Percentiles rank a stretch among this genome's conserved stretches.
Conservation (phyloP, 2,797 vertebrate genomes). For the Schizothorax lantsangensis region DNA sequence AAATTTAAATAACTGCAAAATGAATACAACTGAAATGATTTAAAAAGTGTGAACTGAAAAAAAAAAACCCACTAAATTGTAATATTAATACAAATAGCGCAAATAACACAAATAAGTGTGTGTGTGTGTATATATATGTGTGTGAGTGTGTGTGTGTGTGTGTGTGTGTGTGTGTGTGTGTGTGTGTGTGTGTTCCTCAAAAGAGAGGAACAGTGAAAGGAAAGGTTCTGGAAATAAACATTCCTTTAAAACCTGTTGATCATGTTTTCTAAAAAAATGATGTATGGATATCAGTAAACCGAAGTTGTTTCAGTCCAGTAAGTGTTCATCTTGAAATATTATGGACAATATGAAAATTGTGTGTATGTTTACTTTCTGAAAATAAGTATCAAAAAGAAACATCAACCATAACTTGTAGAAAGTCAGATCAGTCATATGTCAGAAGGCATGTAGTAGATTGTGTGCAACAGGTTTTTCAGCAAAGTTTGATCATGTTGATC, state of each 20-base stretch:
- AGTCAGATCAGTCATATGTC: not conserved
- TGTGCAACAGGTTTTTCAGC: not conserved
- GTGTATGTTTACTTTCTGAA: not conserved
- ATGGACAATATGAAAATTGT: too few relatives aligned
- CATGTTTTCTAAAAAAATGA: not conserved
- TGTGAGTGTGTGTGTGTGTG: too few relatives aligned
- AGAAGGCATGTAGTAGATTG: too few relatives aligned
- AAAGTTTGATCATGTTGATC: not conserved
- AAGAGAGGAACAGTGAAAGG: not conserved
- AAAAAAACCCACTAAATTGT: too few relatives aligned
- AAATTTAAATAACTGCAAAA: too few relatives aligned
- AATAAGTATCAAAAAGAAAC: not conserved
- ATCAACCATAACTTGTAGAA: too few relatives aligned
- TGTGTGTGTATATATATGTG: too few relatives aligned
- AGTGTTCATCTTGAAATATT: not conserved
- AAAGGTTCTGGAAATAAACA: not conserved
- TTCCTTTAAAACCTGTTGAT: not conserved
- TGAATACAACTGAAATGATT: not conserved
- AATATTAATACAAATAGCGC: not conserved
- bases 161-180: too few relatives aligned
- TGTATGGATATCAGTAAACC: not conserved
- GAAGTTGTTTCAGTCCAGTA: not conserved
- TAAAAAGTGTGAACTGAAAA: not conserved
- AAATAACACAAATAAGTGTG: not conserved
- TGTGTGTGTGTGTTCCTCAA: not conserved